phyloP scores from a whole-genome alignment of 2,113 vertebrate genomes.

The Perca schrenkii region DNA sequence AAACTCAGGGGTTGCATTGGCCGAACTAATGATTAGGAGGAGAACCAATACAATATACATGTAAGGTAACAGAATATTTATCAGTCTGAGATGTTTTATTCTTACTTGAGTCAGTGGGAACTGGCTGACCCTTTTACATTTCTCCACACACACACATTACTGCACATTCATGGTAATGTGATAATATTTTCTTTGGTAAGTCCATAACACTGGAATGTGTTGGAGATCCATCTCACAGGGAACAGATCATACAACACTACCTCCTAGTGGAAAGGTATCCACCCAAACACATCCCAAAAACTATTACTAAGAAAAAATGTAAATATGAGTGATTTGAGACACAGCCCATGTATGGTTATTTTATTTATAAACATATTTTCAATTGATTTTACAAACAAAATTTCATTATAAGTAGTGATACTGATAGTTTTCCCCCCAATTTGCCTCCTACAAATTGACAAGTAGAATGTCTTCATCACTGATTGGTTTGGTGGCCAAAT shows the following conservation, averaged over 20 bases:
- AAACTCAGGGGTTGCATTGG: conserved; percentile 96
- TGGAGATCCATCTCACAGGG: neutral
- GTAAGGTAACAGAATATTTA: neutral
- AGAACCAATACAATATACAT: neutral
- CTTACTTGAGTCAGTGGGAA: neutral
- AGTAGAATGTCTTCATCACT: no score
- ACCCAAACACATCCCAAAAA: neutral
- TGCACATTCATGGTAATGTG: neutral
- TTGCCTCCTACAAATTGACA: neutral
- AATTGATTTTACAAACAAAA: neutral
- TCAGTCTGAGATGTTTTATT: neutral
- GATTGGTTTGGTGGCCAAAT: neutral
- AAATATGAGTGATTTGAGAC: neutral
- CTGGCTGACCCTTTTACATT: neutral
- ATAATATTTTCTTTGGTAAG: neutral
- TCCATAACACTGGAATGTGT: neutral
- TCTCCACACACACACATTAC: neutral
- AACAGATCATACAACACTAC: conserved; percentile 43
- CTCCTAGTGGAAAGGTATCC: conserved; percentile 57
- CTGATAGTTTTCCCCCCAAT: no score
- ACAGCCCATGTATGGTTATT: neutral
- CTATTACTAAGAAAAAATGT: neutral
- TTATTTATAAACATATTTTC: neutral
- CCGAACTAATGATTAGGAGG: conserved; percentile 85
- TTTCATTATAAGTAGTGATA: neutral